Percentiles rank a stretch among this genome's conserved stretches.
Conservation (phyloP, 2,797 vertebrate genomes). For the Euthynnus affinis region DNA sequence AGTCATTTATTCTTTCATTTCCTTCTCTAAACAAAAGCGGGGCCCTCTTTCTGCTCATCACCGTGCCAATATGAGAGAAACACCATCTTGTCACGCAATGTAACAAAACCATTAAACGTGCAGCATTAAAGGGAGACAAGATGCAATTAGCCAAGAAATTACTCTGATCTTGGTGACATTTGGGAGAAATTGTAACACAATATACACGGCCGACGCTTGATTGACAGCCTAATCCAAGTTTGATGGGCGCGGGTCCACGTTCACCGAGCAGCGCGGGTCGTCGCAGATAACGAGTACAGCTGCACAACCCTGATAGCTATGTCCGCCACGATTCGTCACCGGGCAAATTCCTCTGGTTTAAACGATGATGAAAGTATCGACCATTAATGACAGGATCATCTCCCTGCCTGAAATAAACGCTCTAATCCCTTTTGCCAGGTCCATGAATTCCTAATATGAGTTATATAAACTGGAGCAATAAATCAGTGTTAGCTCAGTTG, state of each 20-base stretch:
- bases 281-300: constrained; percentile 99
- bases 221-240: constrained; percentile 99
- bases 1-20: constrained; percentile 84
- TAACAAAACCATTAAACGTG: constrained; percentile 98
- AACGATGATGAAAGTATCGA: constrained; percentile 99
- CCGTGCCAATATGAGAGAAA: constrained; percentile 75
- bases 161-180: constrained; percentile 99
- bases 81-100: constrained; percentile 92
- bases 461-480: constrained; percentile 99
- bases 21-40: constrained; percentile 84
- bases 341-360: constrained; percentile 99
- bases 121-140: constrained; percentile 98
- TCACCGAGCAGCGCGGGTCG: constrained; percentile 92
- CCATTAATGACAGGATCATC: constrained; percentile 99
- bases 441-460: constrained; percentile 99
- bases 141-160: constrained; percentile 99
- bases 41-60: constrained; percentile 76
- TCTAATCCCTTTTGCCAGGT: constrained; percentile 99
- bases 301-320: constrained; percentile 98
- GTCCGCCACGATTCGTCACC: constrained; percentile 96
- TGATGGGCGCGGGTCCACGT: constrained; percentile 96
- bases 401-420: constrained; percentile 99
- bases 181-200: constrained; percentile 99
- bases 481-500: constrained; percentile 99
- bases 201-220: constrained; percentile 92